Percentiles rank a stretch among this genome's conserved stretches.
These are phyloP conservation scores for Rattus norvegicus DNA, from an alignment of 2,113 vertebrate species.

Conservation along the genomic window GRCr8 NC_086034.1:16935001-16935500, in stretches of 20 bases:
- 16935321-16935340: neutral
- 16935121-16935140: neutral
- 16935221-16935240: neutral
- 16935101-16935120: too few relatives aligned
- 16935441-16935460: neutral
- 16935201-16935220: neutral
- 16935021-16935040: neutral
- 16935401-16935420: neutral
- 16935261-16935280: neutral
- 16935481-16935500: neutral
- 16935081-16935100: neutral
- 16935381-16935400: neutral
- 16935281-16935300: neutral
- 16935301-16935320: neutral
- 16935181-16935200: neutral
- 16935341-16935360: neutral
- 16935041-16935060: neutral
- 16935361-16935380: neutral
- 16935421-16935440: neutral
- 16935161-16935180: neutral
- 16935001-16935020: neutral
- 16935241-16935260: neutral
- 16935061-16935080: neutral
- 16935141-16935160: neutral
- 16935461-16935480: neutral